phyloP scores from a whole-genome alignment of 2,113 vertebrate genomes.

The Otocyon megalotis region DNA sequence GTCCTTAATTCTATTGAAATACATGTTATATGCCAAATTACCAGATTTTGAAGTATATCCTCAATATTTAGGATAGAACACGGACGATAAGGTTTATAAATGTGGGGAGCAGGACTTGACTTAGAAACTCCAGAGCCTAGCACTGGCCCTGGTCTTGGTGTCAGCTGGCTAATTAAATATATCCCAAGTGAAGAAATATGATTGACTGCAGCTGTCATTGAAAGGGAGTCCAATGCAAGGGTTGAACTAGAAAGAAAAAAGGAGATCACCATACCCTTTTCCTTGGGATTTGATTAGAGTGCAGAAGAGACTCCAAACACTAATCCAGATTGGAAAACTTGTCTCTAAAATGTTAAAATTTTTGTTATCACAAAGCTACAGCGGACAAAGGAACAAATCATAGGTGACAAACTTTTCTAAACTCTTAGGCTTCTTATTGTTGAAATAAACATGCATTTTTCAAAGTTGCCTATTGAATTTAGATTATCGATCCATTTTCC shows the following conservation, averaged over 20 bases:
- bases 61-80: background rate
- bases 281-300: background rate
- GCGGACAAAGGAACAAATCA: background rate
- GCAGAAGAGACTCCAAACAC: background rate
- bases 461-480: background rate
- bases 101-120: background rate
- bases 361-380: background rate
- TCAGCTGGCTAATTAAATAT: background rate
- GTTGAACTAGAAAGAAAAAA: background rate
- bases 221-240: background rate
- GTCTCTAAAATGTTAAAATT: background rate
- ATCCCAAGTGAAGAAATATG: background rate
- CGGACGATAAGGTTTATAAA: background rate
- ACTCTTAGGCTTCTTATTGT: background rate
- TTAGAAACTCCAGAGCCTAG: background rate
- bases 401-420: background rate
- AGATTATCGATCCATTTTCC: conserved; percentile 1
- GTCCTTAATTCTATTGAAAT: background rate
- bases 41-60: background rate
- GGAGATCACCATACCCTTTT: background rate
- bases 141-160: background rate
- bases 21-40: background rate
- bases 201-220: background rate
- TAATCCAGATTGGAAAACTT: background rate
- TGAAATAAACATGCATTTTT: conserved; percentile 1